A percentile compares a stretch with the other conserved stretches of the same genome.
Conservation (phyloP, 2,888 invertebrate genomes). For the Ommatoiulus sabulosus region DNA sequence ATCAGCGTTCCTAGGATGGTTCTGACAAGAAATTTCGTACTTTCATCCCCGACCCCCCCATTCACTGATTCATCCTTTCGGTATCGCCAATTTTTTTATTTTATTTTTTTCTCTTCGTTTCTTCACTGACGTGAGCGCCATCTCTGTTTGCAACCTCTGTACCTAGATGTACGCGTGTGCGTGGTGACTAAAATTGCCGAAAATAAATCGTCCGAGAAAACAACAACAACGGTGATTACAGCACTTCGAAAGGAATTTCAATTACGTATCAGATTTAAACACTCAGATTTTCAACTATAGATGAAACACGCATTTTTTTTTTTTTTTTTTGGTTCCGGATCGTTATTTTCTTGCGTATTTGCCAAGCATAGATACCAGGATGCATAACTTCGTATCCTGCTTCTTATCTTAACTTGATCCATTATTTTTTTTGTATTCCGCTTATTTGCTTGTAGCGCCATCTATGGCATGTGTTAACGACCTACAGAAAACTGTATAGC, state of each 20-base stretch:
- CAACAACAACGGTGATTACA: background rate
- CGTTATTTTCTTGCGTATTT: background rate
- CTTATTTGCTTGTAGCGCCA: background rate
- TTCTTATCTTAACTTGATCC: background rate
- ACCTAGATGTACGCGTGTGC: background rate
- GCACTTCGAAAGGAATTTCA: background rate
- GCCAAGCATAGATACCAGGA: background rate
- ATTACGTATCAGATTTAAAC: background rate
- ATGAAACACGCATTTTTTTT: background rate
- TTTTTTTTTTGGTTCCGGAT: background rate
- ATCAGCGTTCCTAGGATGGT: too few relatives aligned
- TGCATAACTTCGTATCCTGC: background rate
- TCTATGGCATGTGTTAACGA: background rate
- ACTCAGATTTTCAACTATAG: background rate
- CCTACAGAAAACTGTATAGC: too few relatives aligned
- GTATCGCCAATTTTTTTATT: background rate
- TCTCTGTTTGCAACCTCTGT: background rate
- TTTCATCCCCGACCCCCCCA: background rate
- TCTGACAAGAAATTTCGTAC: background rate
- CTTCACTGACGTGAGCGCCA: background rate
- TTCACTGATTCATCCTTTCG: background rate
- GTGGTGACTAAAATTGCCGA: background rate
- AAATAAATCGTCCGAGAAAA: background rate
- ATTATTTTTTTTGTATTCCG: background rate
- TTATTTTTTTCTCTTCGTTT: background rate